phyloP scores from a whole-genome alignment of 2,113 vertebrate species.

The Myrmophylax atrothorax region DNA sequence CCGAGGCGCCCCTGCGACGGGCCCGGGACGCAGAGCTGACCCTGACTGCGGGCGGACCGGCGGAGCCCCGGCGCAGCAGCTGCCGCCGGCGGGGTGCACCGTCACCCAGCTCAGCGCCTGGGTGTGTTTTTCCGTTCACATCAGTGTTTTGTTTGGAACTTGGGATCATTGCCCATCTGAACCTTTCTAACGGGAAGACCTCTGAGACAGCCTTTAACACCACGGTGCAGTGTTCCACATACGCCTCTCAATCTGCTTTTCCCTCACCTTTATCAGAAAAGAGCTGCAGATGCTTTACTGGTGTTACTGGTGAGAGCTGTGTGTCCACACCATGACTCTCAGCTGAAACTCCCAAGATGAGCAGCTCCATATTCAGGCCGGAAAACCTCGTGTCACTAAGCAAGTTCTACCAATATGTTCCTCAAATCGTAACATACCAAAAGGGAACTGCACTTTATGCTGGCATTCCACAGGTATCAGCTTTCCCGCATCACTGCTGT shows the following conservation, averaged over 20 bases:
- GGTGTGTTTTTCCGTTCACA: neutral
- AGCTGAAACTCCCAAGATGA: neutral
- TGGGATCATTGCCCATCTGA: neutral
- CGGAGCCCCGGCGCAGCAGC: neutral
- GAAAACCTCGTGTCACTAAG: rapidly evolving
- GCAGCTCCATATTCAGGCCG: neutral
- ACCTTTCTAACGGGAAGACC: neutral
- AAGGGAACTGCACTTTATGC: neutral
- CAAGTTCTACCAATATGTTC: neutral
- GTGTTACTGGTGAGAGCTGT: too few species aligned
- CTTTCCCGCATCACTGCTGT: neutral
- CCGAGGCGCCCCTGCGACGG: neutral
- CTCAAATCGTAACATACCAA: neutral
- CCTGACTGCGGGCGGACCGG: neutral
- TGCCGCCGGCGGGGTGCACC: neutral
- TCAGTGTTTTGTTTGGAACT: neutral
- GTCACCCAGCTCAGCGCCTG: neutral
- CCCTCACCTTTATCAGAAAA: too few species aligned
- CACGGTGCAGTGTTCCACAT: rapidly evolving
- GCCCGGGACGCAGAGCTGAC: neutral
- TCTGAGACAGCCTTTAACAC: neutral
- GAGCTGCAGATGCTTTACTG: neutral
- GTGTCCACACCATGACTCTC: too few species aligned
- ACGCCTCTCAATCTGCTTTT: neutral
- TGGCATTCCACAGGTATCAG: neutral